Evolutionary conservation across 2,888 invertebrate species (phyloP), one percentile per base, ranked within the genome.

Genomic region (Sinelater perroti): DNA sequence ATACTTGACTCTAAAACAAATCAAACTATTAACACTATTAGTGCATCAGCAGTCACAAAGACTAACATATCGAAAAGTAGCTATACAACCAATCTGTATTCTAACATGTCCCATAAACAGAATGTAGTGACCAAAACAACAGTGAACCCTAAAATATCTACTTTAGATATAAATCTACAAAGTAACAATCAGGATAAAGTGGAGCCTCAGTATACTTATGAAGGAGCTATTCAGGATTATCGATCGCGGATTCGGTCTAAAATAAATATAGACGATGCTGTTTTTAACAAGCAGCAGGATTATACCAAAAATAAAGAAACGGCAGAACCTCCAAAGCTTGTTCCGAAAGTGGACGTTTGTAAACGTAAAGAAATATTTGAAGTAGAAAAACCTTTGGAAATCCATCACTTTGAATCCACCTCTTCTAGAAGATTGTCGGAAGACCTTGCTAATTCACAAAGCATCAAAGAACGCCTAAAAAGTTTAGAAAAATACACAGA

Each of bases 161-260:
- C 28, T 28, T 24, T 50, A 35, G 50, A 50, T 36, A 14, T 14
- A 50, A 38, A 38, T 40, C 8, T 40, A 54, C 20, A 46, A 46
- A 33, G 3, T 6, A 56, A 18, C 28, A 42, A 49, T 31, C 24
- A 44, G 6, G 46, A 57, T 87, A 88, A 35, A 86, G 87, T 1
- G 87, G 88, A 76, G 85, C 86, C 21, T 85, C 91, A 92, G 75
- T 93, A 92, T 77, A 92, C 92, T 0, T 93, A 92, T 75, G 93
- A 93, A 77, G 88, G 91, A 68, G 92, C 93, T 68, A 93, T 93
- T 67, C 89, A 93, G 73, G 89, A 90, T 67, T 93, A 93, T 78
- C 89, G 92, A 68, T 89, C 90, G 46, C 83, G 91, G 66, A 90
- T 89, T 38, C 85, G 88, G 68, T 71, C 70, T 10, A 78, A 74